phyloP scores from a whole-genome alignment of 2,888 invertebrate genomes.

The Eretmocerus hayati region DNA sequence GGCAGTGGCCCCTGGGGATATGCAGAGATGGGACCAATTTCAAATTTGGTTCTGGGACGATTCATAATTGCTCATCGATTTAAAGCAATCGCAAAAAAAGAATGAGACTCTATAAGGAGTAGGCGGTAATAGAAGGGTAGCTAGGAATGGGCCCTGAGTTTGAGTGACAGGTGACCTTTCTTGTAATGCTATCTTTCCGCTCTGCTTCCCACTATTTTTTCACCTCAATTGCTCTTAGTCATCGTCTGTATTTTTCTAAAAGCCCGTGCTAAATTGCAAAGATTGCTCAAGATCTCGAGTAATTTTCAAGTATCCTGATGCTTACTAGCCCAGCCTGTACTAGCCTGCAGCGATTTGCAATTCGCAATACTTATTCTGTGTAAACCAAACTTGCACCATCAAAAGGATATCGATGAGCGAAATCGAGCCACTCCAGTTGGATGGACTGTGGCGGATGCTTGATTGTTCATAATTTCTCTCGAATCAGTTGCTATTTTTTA shows the following conservation, averaged over 20 bases:
- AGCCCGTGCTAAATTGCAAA: too few species aligned
- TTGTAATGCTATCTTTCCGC: conserved; percentile 28
- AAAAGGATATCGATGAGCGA: too few species aligned
- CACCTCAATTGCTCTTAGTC: too few species aligned
- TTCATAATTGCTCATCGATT: conserved; percentile 45
- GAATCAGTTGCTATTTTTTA: too few species aligned
- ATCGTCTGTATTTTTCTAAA: too few species aligned
- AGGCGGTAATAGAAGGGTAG: conserved; percentile 45
- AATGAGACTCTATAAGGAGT: conserved; percentile 17
- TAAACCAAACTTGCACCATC: too few species aligned
- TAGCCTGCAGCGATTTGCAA: too few species aligned
- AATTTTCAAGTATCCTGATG: neutral
- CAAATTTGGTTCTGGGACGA: conserved; percentile 25
- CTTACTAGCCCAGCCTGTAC: too few species aligned
- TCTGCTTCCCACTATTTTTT: conserved; percentile 2
- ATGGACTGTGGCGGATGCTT: too few species aligned
- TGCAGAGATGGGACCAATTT: conserved; percentile 30
- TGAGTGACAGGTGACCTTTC: conserved; percentile 47
- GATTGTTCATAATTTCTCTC: neutral
- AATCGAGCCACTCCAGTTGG: too few species aligned
- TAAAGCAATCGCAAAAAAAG: conserved; percentile 43
- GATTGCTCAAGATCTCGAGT: neutral
- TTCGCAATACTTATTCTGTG: too few species aligned
- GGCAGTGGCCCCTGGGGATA: too few species aligned
- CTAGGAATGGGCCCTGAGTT: conserved; percentile 40